Base-by-base conservation (phyloP, 2,888 invertebrate genomes). In the Drosophila yooni region DNA sequence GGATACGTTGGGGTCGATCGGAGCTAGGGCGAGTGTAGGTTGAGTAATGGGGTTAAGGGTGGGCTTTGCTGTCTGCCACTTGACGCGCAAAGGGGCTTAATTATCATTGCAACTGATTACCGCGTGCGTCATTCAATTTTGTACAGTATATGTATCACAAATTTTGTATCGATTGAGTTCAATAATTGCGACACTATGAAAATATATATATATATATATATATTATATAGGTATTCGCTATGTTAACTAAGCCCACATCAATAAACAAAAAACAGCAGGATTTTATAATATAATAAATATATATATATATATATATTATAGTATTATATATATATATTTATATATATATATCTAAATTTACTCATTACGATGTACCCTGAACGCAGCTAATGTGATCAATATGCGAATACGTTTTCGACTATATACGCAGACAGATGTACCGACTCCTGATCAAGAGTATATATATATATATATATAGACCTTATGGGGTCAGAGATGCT, bases 41-140 rank as follows among this genome's bases (percentile, higher is more conserved):
- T 46, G 25, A 46, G 25, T 2, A 46, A 2, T 27, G 36, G 18
- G 15, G 29, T 21, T 56, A 29, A 29, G 56, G 33, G 51, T 53
- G 36, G 27, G 46, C 38, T 27, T 50, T n/a, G 11, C 59, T 31
- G 43, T 25, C 21, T 57, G 54, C 10, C 36, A 25, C 27, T 40
- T 27, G 29, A 13, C 29, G 29, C 21, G n/a, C 27, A 10, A 13
- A 58, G 64, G 48, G 76, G 65, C n/a, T 50, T 13, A n/a, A 57
- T 66, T 70, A 79, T 66, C 59, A 74, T 70, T 74, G 69, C 27
- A 43, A 63, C 51, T 60, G 70, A 79, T 70, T 63, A 62, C 57
- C 15, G 51, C 43, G 75, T 62, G 75, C 76, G 75, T 74, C 70
- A 79, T 36, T 50, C 27, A 43, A 53, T 11, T 27, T n/a, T 21